Conservation (phyloP, 2,113 vertebrate species). For the Caretta caretta region DNA sequence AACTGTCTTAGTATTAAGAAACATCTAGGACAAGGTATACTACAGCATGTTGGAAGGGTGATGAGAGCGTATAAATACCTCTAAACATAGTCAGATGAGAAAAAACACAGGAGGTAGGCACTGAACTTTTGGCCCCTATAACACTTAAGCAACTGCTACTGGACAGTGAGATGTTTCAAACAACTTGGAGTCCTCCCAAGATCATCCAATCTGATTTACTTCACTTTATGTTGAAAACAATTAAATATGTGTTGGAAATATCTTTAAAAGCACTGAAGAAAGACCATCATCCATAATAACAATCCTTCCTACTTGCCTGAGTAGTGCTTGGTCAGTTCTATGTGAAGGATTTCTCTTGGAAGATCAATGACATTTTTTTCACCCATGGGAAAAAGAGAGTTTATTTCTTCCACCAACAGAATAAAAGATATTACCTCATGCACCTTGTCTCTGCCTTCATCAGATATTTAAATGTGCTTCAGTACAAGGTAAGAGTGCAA, state of each 20-base stretch:
- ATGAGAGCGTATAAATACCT: background rate
- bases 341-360: background rate
- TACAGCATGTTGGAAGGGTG: background rate
- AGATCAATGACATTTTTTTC: fast-evolving
- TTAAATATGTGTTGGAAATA: background rate
- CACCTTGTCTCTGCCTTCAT: too few species aligned
- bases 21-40: background rate
- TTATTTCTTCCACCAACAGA: too few species aligned
- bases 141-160: background rate
- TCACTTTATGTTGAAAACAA: background rate
- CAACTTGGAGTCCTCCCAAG: background rate
- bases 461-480: too few species aligned
- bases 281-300: background rate
- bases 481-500: too few species aligned
- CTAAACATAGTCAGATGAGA: background rate
- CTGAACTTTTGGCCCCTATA: background rate
- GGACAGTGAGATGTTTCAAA: background rate
- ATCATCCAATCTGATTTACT: background rate
- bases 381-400: background rate
- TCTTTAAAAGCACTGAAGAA: background rate
- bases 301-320: background rate
- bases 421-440: too few species aligned
- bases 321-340: background rate
- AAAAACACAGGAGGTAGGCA: background rate
- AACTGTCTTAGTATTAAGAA: background rate